A percentile compares a stretch with the other conserved stretches of the same genome.
Evolutionary conservation across 2,797 vertebrate species (phyloP).

Genomic region (Mastacembelus armatus): DNA sequence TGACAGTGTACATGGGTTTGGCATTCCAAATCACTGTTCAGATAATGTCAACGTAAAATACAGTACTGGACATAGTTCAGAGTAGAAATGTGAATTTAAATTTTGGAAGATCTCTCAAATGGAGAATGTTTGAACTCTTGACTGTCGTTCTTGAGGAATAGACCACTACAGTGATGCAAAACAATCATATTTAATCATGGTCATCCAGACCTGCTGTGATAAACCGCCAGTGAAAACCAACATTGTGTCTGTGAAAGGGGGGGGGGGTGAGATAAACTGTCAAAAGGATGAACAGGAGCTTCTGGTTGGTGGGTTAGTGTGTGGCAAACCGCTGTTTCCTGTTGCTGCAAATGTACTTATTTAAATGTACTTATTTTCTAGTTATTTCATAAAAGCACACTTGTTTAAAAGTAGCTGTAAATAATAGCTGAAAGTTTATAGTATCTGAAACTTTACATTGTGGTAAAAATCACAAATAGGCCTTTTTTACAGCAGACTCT

Average conservation of each 20-base stretch:
- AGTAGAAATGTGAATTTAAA: background rate
- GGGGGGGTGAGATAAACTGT: slow-evolving; percentile 20
- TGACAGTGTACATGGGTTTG: slow-evolving; percentile 9
- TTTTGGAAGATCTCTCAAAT: slow-evolving; percentile 19
- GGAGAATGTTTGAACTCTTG: slow-evolving; percentile 6
- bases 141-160: slow-evolving; percentile 43
- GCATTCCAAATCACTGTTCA: background rate
- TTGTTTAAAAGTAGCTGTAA: background rate
- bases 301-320: slow-evolving; percentile 38
- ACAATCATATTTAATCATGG: slow-evolving; percentile 64
- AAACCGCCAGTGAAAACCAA: slow-evolving; percentile 70
- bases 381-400: slow-evolving; percentile 12
- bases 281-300: slow-evolving; percentile 22
- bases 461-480: background rate
- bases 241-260: slow-evolving; percentile 35
- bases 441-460: background rate
- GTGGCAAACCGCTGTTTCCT: slow-evolving; percentile 55
- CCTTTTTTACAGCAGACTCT: background rate
- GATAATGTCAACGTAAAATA: slow-evolving; percentile 19
- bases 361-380: slow-evolving; percentile 40
- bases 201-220: slow-evolving; percentile 56
- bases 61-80: slow-evolving; percentile 2
- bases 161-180: slow-evolving; percentile 55
- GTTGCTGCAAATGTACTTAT: slow-evolving; percentile 41
- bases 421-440: background rate